Evolutionary conservation across 1,140 invertebrate genomes (phyloP), one percentile per base, ranked within the genome.

Genomic region (Saxidomus purpurata): DNA sequence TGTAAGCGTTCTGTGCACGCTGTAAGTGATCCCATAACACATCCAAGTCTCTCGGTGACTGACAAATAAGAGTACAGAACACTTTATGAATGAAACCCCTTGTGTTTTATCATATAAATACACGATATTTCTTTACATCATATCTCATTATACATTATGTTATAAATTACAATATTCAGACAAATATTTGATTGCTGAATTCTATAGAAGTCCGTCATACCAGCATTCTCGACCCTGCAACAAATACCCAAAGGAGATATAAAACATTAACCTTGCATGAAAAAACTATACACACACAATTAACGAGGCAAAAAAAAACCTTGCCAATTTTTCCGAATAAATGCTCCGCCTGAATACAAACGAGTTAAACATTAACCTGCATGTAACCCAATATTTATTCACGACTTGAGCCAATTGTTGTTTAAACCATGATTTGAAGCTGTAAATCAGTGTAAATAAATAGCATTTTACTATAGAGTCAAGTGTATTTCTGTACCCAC

Each of bases 381-480:
- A 28, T 49, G 63, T 67, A 71, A 85, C n/a, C 59, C 25, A 43
- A 85, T 85, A 69, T 85, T 85, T 85, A 85, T 85, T 85, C 52
- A 49, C 82, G 22, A 71, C 36, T 49, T 71, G 43, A 49, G 40
- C 47, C 71, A 52, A 77, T 87, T 79, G 85, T 79, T 40, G 52
- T 59, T 40, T 25, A 49, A 87, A 34, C 22, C 4, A 67, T 13
- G 25, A 87, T 87, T 79, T 82, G 25, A n/a, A n/a, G 22, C 25
- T 43, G 28, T 84, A 69, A 89, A 89, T 82, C 80, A 79, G 38
- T 25, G 79, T 69, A 84, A 89, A 89, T 84, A 90, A 79, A 79
- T 36, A 90, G 71, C 36, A 31, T 61, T 76, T 77, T 77, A 87
- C 49, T 71, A 71, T 19, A 9, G 36, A 71, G 17, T 34, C 43